Percentiles rank a stretch among this genome's conserved stretches.
phyloP scores from a whole-genome alignment of 1,140 invertebrate species.

The Drosophila obscura region DNA sequence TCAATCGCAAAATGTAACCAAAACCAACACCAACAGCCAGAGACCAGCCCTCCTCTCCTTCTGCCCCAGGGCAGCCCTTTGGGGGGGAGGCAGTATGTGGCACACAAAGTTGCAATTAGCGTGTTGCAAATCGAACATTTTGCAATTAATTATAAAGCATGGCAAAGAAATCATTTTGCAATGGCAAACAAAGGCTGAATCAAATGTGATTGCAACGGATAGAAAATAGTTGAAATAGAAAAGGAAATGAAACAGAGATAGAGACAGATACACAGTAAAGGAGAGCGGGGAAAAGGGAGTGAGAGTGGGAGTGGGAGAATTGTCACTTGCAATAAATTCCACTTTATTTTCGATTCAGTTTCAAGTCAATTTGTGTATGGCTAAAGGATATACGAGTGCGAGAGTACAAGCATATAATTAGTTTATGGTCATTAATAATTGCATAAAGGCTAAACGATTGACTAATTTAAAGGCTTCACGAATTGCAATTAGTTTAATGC shows the following conservation, averaged over 20 bases:
- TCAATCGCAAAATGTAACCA: constrained; percentile 37
- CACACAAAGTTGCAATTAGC: constrained; percentile 70
- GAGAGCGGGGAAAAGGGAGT: too few species aligned
- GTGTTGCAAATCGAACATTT: constrained; percentile 60
- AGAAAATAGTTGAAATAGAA: constrained; percentile 17
- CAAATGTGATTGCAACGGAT: constrained; percentile 20
- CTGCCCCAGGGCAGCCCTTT: background rate
- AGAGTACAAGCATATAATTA: too few species aligned
- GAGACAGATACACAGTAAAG: background rate
- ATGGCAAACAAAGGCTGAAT: constrained; percentile 42
- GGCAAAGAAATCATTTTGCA: constrained; percentile 51
- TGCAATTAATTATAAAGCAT: constrained; percentile 74
- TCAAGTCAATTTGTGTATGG: too few species aligned
- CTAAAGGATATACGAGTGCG: too few species aligned
- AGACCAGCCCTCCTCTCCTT: background rate
- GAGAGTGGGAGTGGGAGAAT: too few species aligned
- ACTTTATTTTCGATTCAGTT: too few species aligned
- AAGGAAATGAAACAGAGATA: background rate
- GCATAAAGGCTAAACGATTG: too few species aligned
- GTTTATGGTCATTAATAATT: too few species aligned
- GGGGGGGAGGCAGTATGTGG: constrained; percentile 28
- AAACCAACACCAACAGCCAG: constrained; percentile 10
- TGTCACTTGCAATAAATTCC: too few species aligned
- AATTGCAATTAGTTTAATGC: too few species aligned
- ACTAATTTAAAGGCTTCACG: too few species aligned